These are phyloP conservation scores for Notospermus geniculatus DNA, from an alignment of 1,140 invertebrate species.

Conservation along the genomic window DNA sequence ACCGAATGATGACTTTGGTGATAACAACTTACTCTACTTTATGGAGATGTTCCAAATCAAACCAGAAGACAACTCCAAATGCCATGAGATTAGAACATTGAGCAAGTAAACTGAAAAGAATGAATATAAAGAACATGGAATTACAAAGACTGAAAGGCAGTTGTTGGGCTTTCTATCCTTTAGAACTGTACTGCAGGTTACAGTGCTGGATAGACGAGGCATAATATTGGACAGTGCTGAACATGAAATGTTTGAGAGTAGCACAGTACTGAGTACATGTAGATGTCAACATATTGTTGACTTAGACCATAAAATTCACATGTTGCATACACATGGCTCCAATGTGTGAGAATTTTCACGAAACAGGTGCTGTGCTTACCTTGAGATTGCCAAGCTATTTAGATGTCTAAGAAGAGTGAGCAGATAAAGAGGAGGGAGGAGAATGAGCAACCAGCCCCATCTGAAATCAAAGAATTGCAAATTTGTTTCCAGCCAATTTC, in stretches of 20 bases:
- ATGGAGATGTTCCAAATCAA: constrained; percentile 58
- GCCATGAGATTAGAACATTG: constrained; percentile 57
- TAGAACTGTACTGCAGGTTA: no score
- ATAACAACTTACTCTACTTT: constrained; percentile 51
- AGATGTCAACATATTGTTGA: no score
- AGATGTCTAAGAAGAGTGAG: constrained; percentile 55
- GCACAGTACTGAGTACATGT: no score
- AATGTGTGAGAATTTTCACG: not conserved
- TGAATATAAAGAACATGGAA: not conserved
- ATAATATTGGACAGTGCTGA: no score
- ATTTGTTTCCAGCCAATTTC: not conserved
- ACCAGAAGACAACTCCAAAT: constrained; percentile 60
- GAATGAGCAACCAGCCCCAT: constrained; percentile 49
- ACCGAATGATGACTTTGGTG: not conserved
- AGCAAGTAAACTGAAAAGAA: constrained; percentile 45
- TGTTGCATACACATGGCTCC: not conserved
- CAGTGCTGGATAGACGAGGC: no score
- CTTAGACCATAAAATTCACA: no score
- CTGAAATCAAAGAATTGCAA: constrained; percentile 29
- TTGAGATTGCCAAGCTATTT: constrained; percentile 55
- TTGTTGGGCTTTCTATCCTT: no score
- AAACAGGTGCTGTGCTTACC: constrained; percentile 29
- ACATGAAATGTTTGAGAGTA: no score
- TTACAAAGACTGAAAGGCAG: no score
- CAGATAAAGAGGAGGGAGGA: constrained; percentile 52